A percentile compares a stretch with the other conserved stretches of the same genome.
Evolutionary conservation across 1,140 invertebrate species (phyloP).

Genomic region (Telenomus remus): DNA sequence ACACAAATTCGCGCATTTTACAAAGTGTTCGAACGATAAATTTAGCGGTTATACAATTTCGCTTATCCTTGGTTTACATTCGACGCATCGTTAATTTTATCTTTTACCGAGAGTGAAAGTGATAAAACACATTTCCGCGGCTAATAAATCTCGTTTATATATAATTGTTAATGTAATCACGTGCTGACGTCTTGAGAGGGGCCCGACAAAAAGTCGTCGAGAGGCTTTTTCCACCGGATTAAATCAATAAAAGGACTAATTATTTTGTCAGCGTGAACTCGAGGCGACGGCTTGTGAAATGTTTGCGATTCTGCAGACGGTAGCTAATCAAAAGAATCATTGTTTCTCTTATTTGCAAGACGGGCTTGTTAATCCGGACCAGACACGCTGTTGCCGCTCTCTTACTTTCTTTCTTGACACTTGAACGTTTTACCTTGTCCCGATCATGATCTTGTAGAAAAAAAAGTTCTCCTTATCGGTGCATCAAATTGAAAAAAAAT

Average conservation of each 20-base stretch:
- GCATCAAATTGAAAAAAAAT: too few relatives aligned
- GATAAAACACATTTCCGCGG: slow-evolving; percentile 7
- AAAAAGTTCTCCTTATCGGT: too few relatives aligned
- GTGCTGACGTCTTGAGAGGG: too few relatives aligned
- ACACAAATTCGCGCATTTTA: slow-evolving; percentile 23
- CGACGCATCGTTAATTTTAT: slow-evolving; percentile 5
- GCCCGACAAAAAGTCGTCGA: not conserved
- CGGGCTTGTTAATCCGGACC: slow-evolving; percentile 18
- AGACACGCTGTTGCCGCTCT: slow-evolving; percentile 23
- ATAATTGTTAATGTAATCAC: too few relatives aligned
- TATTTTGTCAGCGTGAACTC: not conserved
- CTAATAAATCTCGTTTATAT: too few relatives aligned
- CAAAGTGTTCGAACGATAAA: slow-evolving; percentile 27
- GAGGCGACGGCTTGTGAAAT: slow-evolving; percentile 31
- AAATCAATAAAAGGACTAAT: slow-evolving; percentile 4
- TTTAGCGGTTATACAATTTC: slow-evolving; percentile 5
- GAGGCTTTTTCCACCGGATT: not conserved
- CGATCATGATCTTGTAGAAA: too few relatives aligned
- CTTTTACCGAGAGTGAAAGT: slow-evolving; percentile 8
- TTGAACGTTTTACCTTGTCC: slow-evolving; percentile 39
- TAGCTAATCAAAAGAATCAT: slow-evolving; percentile 47
- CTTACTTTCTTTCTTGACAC: slow-evolving; percentile 28
- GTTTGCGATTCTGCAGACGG: slow-evolving; percentile 17
- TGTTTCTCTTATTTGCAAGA: slow-evolving; percentile 40
- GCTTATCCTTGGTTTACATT: slow-evolving; percentile 9